Percentiles rank a stretch among this genome's conserved stretches.
These are phyloP conservation scores for Rugalucina vietnamica DNA, from an alignment of 2,888 invertebrate species.

Conservation along the genomic window DNA sequence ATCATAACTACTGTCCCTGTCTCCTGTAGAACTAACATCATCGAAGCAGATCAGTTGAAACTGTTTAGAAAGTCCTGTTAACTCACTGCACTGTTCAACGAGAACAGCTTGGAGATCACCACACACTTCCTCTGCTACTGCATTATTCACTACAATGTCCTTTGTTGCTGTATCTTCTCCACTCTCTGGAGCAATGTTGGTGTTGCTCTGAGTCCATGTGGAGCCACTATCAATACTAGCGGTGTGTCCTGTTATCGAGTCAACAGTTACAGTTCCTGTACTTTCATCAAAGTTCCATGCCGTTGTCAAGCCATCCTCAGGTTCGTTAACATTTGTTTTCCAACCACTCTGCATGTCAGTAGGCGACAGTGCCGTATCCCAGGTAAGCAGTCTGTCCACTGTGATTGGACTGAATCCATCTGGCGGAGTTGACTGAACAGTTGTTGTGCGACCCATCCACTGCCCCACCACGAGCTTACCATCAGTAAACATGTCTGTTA, in stretches of 20 bases:
- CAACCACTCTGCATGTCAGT: slow-evolving; percentile 1
- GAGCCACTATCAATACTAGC: slow-evolving; percentile 26
- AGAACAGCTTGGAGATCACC: slow-evolving; percentile 2
- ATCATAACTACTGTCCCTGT: slow-evolving; percentile 21
- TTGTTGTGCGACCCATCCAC: slow-evolving; percentile 40
- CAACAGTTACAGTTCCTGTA: background rate
- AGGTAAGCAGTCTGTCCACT: slow-evolving; percentile 33
- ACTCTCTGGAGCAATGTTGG: background rate
- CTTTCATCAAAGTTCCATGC: background rate
- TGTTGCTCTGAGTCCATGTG: slow-evolving; percentile 33
- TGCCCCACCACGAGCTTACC: slow-evolving; percentile 38
- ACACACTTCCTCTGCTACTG: slow-evolving; percentile 32
- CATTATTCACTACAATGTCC: slow-evolving; percentile 30
- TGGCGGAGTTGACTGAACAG: background rate
- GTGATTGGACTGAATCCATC: background rate
- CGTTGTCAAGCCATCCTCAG: background rate
- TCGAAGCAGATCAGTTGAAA: slow-evolving; percentile 63
- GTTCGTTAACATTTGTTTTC: slow-evolving; percentile 1
- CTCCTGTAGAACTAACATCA: slow-evolving; percentile 54
- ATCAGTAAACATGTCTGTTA: background rate
- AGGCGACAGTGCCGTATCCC: slow-evolving; percentile 2
- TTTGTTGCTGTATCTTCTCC: slow-evolving; percentile 29
- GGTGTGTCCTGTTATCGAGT: background rate
- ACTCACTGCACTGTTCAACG: slow-evolving; percentile 23
- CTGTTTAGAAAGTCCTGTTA: slow-evolving; percentile 31